Percentiles rank a stretch among this genome's conserved stretches.
These are phyloP conservation scores for Pissodes strobi DNA, from an alignment of 1,140 invertebrate species.

Conservation along the genomic window DNA sequence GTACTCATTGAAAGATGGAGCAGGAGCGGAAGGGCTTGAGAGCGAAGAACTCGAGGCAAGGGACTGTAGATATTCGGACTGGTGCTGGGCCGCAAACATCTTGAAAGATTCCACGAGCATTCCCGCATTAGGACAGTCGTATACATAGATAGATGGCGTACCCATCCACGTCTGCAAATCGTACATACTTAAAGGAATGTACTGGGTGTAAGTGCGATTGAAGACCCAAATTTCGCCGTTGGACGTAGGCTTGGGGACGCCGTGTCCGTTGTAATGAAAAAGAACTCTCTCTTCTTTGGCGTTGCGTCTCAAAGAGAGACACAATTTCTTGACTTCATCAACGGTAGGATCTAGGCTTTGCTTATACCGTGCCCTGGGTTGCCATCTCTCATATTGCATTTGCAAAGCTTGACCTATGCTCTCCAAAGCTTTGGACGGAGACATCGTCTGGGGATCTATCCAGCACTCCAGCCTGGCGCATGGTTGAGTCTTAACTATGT, in stretches of 20 bases:
- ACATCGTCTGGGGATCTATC: conserved; percentile 89
- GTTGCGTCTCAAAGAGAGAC: conserved; percentile 91
- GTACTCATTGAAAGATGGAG: conserved; percentile 81
- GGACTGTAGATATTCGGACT: conserved; percentile 69
- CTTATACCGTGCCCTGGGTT: conserved; percentile 95
- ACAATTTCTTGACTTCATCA: conserved; percentile 97
- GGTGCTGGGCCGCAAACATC: conserved; percentile 89
- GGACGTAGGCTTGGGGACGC: conserved; percentile 95
- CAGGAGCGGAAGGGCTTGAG: conserved; percentile 27
- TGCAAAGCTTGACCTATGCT: conserved; percentile 90
- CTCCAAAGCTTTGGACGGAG: conserved; percentile 92
- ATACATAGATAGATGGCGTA: conserved; percentile 97
- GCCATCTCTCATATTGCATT: conserved; percentile 97
- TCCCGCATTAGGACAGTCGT: conserved; percentile 98
- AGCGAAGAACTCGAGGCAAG: conserved; percentile 52
- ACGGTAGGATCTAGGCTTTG: conserved; percentile 89
- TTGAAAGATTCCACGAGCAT: conserved; percentile 93
- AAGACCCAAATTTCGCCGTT: conserved; percentile 99
- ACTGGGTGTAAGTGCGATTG: conserved; percentile 98
- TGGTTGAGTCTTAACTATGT: conserved; percentile 95
- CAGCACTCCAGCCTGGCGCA: conserved; percentile 96
- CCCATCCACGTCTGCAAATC: conserved; percentile 99
- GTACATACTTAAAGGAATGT: conserved; percentile 97
- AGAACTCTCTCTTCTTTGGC: conserved; percentile 98
- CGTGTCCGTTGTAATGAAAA: conserved; percentile 99